Base-by-base conservation (phyloP, 2,113 vertebrate species). In the Agapornis roseicollis region DNA sequence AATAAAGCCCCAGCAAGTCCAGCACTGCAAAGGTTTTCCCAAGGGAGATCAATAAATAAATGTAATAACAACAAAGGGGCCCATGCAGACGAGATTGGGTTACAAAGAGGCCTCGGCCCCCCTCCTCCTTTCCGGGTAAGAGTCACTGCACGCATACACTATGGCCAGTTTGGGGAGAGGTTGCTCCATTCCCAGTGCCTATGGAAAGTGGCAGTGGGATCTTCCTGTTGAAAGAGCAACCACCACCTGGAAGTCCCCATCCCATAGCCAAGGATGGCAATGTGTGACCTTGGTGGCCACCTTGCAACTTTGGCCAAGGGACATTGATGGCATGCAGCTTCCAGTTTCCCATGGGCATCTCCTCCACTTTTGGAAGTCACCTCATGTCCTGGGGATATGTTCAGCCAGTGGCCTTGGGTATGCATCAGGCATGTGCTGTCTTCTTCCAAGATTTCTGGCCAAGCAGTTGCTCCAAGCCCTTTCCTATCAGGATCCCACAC, bases 51-150 rank as follows among this genome's bases (percentile, higher is more conserved):
- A 95, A 95, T 97, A 96, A 95, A 95, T 93, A 95, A 94, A 94
- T 92, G 93, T 88, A 96, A 93, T 96, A 97, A 95, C 93, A 96
- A 96, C 93, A 91, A 93, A 96, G 92, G 88, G 95, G 95, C 96
- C 96, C 80, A 94, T 84, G 69, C 82, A 96, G 94, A 96, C 60
- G 15, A 94, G 93, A 95, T 96, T 96, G 91, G 80, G 94, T 96
- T 96, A 96, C 94, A 96, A 97, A 95, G 90, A 94, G 94, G 91
- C 89, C 93, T 94, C 65, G 0, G 13, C 80, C 77, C 86, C 90
- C 95, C 89, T 76, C 89, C 91, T 81, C 61, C 92, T 95, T 93
- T 94, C 94, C 56, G 52, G 64, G 86, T 9, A 6, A 79, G 90
- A 90, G 72, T 83, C 94, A 74, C 56, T 71, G 72, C 4, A 1